Evolutionary conservation across 2,797 vertebrate species (phyloP).

Genomic region (Bovichtus variegatus): DNA sequence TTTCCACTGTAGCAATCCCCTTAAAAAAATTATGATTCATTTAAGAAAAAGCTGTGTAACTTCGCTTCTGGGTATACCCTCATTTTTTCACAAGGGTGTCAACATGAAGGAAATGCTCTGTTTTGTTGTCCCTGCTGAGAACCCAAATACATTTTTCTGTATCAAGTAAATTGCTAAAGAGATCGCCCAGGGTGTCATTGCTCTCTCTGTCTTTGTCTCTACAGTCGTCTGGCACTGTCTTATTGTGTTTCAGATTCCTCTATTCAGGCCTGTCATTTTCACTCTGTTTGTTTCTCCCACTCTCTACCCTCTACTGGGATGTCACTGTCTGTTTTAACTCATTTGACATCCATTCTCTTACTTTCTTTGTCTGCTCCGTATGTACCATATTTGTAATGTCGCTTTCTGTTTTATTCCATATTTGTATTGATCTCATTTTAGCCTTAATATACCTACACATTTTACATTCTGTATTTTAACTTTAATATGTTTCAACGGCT

Average conservation of each 20-base stretch:
- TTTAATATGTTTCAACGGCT: background rate
- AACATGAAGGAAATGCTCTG: background rate
- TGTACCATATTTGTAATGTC: background rate
- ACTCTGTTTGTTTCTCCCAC: constrained; percentile 37
- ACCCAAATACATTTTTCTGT: constrained; percentile 15
- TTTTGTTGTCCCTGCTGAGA: background rate
- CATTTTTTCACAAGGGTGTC: constrained; percentile 6
- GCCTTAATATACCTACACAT: background rate
- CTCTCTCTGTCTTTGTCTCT: constrained; percentile 32
- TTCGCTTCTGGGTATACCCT: background rate
- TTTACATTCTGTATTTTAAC: background rate
- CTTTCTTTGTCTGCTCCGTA: background rate
- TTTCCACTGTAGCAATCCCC: background rate
- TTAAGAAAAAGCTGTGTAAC: background rate
- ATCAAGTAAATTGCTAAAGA: constrained; percentile 46
- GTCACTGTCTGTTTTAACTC: constrained; percentile 36
- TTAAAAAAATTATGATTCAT: background rate
- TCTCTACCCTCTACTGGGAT: constrained; percentile 19
- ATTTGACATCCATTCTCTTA: constrained; percentile 27
- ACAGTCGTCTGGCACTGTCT: constrained; percentile 23
- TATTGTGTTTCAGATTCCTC: constrained; percentile 28
- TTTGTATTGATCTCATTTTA: background rate
- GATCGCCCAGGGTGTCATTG: constrained; percentile 32
- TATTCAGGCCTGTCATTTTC: constrained; percentile 51
- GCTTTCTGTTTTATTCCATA: background rate